Conservation (phyloP, 2,888 invertebrate genomes). For the Helleia helle region DNA sequence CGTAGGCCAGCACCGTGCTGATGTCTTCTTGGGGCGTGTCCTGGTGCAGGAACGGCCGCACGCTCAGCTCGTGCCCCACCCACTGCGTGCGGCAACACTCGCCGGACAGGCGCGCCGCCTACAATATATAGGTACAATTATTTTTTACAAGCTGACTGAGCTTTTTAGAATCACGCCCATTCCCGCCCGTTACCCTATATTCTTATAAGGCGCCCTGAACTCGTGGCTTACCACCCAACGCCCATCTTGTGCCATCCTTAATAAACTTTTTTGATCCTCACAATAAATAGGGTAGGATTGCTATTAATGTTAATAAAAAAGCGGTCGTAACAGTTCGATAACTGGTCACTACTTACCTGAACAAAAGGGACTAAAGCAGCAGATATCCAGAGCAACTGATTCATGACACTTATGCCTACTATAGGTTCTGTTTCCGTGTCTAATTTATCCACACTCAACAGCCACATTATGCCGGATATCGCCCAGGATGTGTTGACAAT, state of each 20-base stretch:
- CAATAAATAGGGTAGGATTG: no score
- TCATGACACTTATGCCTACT: slow-evolving; percentile 74
- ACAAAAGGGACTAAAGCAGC: slow-evolving; percentile 80
- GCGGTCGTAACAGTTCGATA: no score
- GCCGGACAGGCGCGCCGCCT: slow-evolving; percentile 84
- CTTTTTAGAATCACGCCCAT: no score
- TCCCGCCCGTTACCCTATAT: no score
- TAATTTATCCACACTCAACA: slow-evolving; percentile 75
- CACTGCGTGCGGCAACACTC: slow-evolving; percentile 81
- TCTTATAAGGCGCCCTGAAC: no score
- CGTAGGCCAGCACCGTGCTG: slow-evolving; percentile 83
- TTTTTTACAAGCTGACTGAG: no score
- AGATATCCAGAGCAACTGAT: slow-evolving; percentile 77
- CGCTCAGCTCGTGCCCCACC: slow-evolving; percentile 85
- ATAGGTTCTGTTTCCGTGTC: slow-evolving; percentile 74
- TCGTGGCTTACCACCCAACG: no score
- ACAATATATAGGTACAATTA: slow-evolving; percentile 29
- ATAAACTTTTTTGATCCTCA: no score
- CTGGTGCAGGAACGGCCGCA: slow-evolving; percentile 86
- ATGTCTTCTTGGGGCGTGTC: slow-evolving; percentile 83
- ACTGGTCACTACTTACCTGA: slow-evolving; percentile 67
- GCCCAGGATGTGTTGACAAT: slow-evolving; percentile 84
- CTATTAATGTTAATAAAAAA: no score
- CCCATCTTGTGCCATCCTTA: no score
- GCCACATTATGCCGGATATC: slow-evolving; percentile 79